phyloP scores from a whole-genome alignment of 2,797 vertebrate genomes.

The Chromobotia macracanthus region DNA sequence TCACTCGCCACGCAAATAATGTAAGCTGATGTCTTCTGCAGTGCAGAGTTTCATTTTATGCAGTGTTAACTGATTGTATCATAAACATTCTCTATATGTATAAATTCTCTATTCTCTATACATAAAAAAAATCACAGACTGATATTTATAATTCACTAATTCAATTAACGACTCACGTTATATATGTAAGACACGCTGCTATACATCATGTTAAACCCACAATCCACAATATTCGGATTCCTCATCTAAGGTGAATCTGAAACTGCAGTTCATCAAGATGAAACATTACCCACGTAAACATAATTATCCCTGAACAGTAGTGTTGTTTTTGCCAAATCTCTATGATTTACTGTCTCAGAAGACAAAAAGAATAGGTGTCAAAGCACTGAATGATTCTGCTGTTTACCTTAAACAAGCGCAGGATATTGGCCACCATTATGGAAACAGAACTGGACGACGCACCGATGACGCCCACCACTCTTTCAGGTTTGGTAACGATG shows the following conservation, averaged over 20 bases:
- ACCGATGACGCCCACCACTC: constrained; percentile 95
- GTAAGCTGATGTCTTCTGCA: constrained; percentile 19
- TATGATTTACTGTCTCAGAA: too few relatives aligned
- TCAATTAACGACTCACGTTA: constrained; percentile 14
- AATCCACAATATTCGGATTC: constrained; percentile 51
- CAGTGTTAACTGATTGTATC: not conserved
- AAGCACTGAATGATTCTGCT: not conserved
- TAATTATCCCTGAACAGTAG: too few relatives aligned
- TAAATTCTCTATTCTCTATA: too few relatives aligned
- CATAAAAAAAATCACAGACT: too few relatives aligned
- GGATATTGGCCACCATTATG: constrained; percentile 99
- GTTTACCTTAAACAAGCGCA: constrained; percentile 95
- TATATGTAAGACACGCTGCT: not conserved
- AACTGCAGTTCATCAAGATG: constrained; percentile 53
- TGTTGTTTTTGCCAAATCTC: too few relatives aligned
- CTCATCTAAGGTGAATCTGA: constrained; percentile 50
- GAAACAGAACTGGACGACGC: constrained; percentile 97
- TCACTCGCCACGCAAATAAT: constrained; percentile 34
- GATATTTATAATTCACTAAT: constrained; percentile 5
- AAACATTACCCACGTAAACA: constrained; percentile 50
- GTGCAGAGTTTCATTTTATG: not conserved
- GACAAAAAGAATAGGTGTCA: not conserved
- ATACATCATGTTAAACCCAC: constrained; percentile 36
- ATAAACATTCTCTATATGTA: not conserved
- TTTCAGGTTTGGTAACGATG: constrained; percentile 94